Conservation (phyloP, 1,140 invertebrate species). For the Proctacanthus coquilletti region DNA sequence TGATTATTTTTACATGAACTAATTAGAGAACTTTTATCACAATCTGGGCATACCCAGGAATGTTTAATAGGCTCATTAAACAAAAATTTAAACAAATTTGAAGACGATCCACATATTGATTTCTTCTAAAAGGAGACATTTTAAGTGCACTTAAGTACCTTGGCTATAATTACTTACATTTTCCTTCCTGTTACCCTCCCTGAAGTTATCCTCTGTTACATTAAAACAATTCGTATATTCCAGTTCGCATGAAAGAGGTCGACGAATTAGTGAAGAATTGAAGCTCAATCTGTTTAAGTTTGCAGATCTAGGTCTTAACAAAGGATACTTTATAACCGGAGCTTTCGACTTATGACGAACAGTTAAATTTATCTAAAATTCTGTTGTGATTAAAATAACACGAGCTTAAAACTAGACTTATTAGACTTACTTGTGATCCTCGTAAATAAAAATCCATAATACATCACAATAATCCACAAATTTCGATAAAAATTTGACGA, state of each 20-base stretch:
- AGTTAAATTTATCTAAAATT: constrained; percentile 8
- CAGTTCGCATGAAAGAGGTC: neutral
- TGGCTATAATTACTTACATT: neutral
- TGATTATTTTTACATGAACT: constrained; percentile 9
- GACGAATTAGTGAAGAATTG: neutral
- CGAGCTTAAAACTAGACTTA: neutral
- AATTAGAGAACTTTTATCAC: too few relatives aligned
- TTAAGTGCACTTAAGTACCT: neutral
- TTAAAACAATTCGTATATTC: constrained; percentile 2
- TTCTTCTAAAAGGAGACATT: constrained; percentile 3
- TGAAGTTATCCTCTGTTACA: neutral
- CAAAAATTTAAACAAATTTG: constrained; percentile 21
- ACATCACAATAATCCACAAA: too few relatives aligned
- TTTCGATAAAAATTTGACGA: too few relatives aligned
- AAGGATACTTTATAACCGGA: constrained; percentile 5
- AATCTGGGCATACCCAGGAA: constrained; percentile 20
- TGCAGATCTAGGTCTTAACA: constrained; percentile 1
- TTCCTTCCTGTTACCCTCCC: neutral
- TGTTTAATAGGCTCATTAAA: constrained; percentile 25
- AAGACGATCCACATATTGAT: constrained; percentile 15
- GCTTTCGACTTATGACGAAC: constrained; percentile 3
- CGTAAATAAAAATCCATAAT: constrained; percentile 6
- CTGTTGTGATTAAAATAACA: neutral
- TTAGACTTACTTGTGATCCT: constrained; percentile 6
- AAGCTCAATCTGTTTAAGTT: neutral